These are phyloP conservation scores for Isoperla grammatica DNA, from an alignment of 2,888 invertebrate genomes.

Conservation along the genomic window DNA sequence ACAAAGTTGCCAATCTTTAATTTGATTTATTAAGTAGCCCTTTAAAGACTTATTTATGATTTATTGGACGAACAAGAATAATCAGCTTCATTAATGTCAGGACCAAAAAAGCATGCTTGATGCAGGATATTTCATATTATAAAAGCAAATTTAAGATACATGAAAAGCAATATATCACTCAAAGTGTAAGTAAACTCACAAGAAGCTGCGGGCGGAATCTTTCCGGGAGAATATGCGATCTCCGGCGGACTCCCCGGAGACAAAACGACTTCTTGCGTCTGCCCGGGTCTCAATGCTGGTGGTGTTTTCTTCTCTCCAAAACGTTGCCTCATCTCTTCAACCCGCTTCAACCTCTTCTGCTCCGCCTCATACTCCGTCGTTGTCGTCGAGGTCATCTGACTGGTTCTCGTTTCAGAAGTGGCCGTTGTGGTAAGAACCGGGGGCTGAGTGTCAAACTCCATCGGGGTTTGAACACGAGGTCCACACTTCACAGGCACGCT, in stretches of 20 bases:
- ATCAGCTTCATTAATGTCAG: too few relatives aligned
- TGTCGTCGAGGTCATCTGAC: background rate
- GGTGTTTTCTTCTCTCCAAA: conserved; percentile 35
- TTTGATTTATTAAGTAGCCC: too few relatives aligned
- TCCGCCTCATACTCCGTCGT: conserved; percentile 35
- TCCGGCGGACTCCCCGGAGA: conserved; percentile 57
- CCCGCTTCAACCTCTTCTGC: conserved; percentile 39
- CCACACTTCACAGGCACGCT: conserved; percentile 44
- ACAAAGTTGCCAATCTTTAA: too few relatives aligned
- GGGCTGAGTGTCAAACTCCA: conserved; percentile 55
- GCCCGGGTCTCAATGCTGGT: background rate
- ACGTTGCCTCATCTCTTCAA: conserved; percentile 39
- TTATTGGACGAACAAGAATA: too few relatives aligned
- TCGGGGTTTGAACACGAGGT: conserved; percentile 51
- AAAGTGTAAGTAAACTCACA: conserved; percentile 29
- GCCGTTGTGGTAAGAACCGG: conserved; percentile 43
- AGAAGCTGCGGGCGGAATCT: conserved; percentile 39
- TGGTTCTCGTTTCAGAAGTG: conserved; percentile 14
- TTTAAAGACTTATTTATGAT: too few relatives aligned
- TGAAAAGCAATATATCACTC: too few relatives aligned
- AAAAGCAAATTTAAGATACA: too few relatives aligned
- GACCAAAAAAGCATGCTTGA: too few relatives aligned
- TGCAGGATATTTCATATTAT: too few relatives aligned
- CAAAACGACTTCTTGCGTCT: conserved; percentile 39
- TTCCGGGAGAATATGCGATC: conserved; percentile 50